Percentiles rank a stretch among this genome's conserved stretches.
These are phyloP conservation scores for Romanogobio albipinnatus DNA, from an alignment of 2,113 vertebrate species.

Conservation along the genomic window DNA sequence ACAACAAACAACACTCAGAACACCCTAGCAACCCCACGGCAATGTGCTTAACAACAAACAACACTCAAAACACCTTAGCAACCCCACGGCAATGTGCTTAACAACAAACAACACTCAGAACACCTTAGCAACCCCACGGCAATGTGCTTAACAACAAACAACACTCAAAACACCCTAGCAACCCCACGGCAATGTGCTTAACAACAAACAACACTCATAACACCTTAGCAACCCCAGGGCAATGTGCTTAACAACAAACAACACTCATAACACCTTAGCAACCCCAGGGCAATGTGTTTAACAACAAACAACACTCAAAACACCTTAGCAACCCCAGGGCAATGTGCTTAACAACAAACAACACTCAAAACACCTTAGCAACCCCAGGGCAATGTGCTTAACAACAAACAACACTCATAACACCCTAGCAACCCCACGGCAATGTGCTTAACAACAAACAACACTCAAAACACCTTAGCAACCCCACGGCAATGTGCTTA, in stretches of 20 bases:
- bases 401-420: not conserved
- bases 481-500: not conserved
- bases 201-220: not conserved
- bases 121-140: not conserved
- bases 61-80: not conserved
- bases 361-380: not conserved
- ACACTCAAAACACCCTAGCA: not conserved
- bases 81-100: not conserved
- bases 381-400: not conserved
- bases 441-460: not conserved
- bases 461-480: not conserved
- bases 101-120: not conserved
- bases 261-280: not conserved
- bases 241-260: not conserved
- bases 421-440: not conserved
- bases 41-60: not conserved
- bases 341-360: not conserved
- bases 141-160: not conserved
- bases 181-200: not conserved
- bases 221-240: not conserved
- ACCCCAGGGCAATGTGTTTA: not conserved
- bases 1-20: not conserved
- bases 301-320: not conserved
- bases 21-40: not conserved
- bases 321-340: not conserved